Evolutionary conservation across 2,113 vertebrate species (phyloP).

Genomic region (Megaceryle torquata): DNA sequence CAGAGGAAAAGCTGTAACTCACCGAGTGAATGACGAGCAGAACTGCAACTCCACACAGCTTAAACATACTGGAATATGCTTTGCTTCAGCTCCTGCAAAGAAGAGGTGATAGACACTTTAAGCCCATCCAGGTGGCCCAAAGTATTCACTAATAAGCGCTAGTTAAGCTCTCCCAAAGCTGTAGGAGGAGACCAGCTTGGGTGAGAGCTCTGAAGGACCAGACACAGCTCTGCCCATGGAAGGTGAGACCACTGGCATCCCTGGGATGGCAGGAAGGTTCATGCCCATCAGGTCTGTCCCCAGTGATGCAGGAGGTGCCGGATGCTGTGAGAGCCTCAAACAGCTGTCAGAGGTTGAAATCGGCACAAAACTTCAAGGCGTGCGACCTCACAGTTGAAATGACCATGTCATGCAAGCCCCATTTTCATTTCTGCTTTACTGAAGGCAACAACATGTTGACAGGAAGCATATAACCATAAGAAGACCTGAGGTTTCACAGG

Average conservation of each 20-base stretch:
- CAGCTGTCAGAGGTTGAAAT: neutral
- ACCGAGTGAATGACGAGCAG: conserved; percentile 25
- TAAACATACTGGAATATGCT: conserved; percentile 25
- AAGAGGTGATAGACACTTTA: neutral
- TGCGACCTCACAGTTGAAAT: too few species aligned
- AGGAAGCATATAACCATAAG: neutral
- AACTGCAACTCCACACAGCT: conserved; percentile 17
- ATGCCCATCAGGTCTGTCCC: neutral
- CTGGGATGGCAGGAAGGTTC: accelerated
- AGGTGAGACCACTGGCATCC: accelerated
- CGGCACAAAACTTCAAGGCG: accelerated
- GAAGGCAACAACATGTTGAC: accelerated
- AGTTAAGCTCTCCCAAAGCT: neutral
- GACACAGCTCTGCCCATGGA: accelerated
- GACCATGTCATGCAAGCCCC: accelerated
- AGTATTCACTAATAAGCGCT: neutral
- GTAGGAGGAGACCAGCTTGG: neutral
- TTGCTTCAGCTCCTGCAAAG: conserved; percentile 8
- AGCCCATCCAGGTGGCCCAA: accelerated
- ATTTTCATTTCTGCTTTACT: neutral
- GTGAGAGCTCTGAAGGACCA: neutral
- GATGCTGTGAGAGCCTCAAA: neutral
- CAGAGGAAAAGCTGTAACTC: conserved; percentile 15
- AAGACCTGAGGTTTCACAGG: neutral
- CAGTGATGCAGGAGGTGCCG: neutral